Conservation (phyloP, 2,888 invertebrate species). For the Dynastes maya region DNA sequence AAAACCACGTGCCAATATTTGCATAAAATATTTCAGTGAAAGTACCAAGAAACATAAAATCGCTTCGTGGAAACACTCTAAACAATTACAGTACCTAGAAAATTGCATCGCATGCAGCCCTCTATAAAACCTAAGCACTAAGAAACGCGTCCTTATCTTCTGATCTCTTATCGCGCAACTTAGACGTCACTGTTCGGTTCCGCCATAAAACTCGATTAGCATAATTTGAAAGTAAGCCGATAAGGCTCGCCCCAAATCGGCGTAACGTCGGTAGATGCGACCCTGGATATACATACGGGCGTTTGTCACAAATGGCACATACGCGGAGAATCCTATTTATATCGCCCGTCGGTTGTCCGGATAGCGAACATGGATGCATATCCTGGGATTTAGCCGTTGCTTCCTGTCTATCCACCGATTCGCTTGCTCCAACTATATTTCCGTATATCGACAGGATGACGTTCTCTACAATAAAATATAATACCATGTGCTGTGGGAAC, state of each 20-base stretch:
- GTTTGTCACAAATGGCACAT: conserved; percentile 20
- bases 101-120: no score
- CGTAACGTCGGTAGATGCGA: conserved; percentile 1
- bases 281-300: background rate
- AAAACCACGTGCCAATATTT: no score
- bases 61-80: no score
- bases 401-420: no score
- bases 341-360: conserved; percentile 11
- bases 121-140: no score
- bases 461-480: background rate
- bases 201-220: conserved; percentile 8
- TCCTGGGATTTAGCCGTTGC: conserved; percentile 9
- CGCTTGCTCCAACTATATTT: background rate
- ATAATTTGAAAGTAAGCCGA: conserved; percentile 14
- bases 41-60: no score
- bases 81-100: no score
- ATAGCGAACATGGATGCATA: background rate
- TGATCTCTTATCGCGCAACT: background rate
- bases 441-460: background rate
- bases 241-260: background rate
- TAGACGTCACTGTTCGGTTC: background rate
- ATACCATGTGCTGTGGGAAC: conserved; percentile 7
- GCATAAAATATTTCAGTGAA: no score
- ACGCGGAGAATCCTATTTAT: conserved; percentile 19
- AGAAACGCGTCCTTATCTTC: background rate